Evolutionary conservation across 2,113 vertebrate genomes (phyloP).

Genomic region (Planiliza haematocheilus): DNA sequence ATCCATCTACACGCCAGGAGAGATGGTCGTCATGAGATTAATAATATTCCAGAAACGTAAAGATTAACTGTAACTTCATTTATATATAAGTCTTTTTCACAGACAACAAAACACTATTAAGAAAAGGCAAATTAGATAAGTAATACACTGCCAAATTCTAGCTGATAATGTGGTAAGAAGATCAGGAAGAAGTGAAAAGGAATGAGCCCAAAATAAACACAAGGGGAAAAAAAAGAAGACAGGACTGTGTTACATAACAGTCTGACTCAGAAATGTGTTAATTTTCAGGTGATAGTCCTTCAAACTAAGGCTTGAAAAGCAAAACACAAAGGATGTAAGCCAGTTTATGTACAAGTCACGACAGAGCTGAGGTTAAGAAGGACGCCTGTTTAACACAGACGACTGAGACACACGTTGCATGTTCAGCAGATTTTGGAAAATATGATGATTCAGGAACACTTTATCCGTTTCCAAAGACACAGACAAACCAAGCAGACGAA

Average conservation of each 20-base stretch:
- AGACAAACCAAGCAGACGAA: too few species aligned
- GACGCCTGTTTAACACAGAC: too few species aligned
- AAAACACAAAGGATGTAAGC: neutral
- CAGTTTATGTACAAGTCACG: neutral
- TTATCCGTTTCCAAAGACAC: too few species aligned
- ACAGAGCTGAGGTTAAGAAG: neutral
- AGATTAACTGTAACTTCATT: neutral
- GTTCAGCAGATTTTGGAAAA: neutral
- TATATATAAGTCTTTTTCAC: neutral
- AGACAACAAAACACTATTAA: conserved; percentile 1
- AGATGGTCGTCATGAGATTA: neutral
- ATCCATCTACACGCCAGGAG: conserved; percentile 88
- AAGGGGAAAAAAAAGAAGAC: neutral
- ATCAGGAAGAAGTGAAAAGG: neutral
- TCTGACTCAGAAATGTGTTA: neutral
- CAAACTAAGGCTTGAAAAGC: neutral
- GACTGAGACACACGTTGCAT: too few species aligned
- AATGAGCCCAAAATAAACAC: conserved; percentile 26
- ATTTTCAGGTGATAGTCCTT: conserved; percentile 3
- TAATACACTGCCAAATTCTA: conserved; percentile 5
- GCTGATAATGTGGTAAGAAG: neutral
- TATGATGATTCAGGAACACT: neutral
- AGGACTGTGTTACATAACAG: conserved; percentile 6
- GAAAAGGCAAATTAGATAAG: neutral
- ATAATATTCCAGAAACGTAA: neutral